Base-by-base conservation (phyloP, 1,140 invertebrate genomes). In the Calliopsis andreniformis region DNA sequence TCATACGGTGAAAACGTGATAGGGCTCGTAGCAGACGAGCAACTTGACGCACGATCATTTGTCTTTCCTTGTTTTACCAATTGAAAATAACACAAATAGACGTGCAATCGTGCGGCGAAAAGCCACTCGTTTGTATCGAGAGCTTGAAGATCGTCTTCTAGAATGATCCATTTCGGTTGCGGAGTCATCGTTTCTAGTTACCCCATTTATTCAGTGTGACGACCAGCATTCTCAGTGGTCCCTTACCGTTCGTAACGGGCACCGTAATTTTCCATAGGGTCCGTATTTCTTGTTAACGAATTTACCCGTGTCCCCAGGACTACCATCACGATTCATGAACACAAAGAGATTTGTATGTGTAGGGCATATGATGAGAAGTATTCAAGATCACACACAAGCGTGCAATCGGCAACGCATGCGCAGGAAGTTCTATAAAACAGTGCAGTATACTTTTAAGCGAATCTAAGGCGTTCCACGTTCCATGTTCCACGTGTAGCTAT, bases 181-280 rank as follows among this genome's bases (percentile, higher is more conserved):
- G 5, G 25, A 18, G 55, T 5, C 5, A 16, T 1, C 3, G 6
- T 53, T 63, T 30, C 35, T 43, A 30, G 3, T 12, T 56, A 55
- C 63, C 28, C 35, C 20, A 30, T 58, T 39, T 30, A 68, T 67
- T 69, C 25, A 51, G 56, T 39, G 28, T 68, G 18, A 28, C 42
- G 16, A 47, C 28, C 80, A 81, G 82, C 28, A 62, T 62, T 53
- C 35, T 23, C 25, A 39, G 67, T 42, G 45, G 28, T 59, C 49
- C 75, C 43, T 70, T 49, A 70, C 32, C 47, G n/a, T 23, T 14
- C n/a, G 18, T 53, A 83, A 84, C 67, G 56, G 68, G 55, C 39
- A 32, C 42, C 43, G 84, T 72, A 86, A 86, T 66, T 87, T 87
- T 87, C 79, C 82, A 84, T 47, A 47, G 67, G 58, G 62, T 55